Percentiles rank a stretch among this genome's conserved stretches.
phyloP scores from a whole-genome alignment of 2,888 invertebrate species.

The Apeira syringaria region DNA sequence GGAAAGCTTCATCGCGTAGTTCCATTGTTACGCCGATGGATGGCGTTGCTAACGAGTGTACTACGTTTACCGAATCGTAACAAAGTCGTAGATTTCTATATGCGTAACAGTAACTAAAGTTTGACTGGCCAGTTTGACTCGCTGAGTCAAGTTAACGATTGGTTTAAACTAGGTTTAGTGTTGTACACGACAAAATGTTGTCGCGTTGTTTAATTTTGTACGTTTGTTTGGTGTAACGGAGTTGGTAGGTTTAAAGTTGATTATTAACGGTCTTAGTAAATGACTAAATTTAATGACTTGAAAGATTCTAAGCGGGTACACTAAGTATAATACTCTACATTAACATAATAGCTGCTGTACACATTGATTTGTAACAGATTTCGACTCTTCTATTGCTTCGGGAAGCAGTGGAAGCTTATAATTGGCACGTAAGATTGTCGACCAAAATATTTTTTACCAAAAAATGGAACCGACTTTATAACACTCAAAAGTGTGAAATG shows the following conservation, averaged over 20 bases:
- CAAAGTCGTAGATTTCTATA: slow-evolving; percentile 16
- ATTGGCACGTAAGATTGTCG: no score
- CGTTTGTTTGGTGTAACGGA: background rate
- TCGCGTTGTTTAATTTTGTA: slow-evolving; percentile 16
- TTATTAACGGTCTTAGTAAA: background rate
- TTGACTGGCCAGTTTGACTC: slow-evolving; percentile 18
- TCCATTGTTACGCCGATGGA: slow-evolving; percentile 6
- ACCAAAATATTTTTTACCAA: no score
- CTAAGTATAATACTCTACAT: no score
- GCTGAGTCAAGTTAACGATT: slow-evolving; percentile 29
- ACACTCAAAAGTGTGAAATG: no score
- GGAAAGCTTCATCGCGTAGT: background rate
- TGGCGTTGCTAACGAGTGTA: slow-evolving; percentile 15
- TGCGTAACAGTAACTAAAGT: slow-evolving; percentile 21
- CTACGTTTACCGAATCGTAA: slow-evolving; percentile 3
- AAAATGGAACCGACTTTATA: no score
- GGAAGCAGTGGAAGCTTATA: no score
- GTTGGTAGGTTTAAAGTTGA: background rate
- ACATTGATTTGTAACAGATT: no score
- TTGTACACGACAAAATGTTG: slow-evolving; percentile 13
- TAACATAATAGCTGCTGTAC: no score
- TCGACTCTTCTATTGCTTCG: no score
- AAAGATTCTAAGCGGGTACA: background rate
- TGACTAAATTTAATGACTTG: background rate
- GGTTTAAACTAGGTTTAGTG: slow-evolving; percentile 26